A percentile compares a stretch with the other conserved stretches of the same genome.
Evolutionary conservation across 2,888 invertebrate species (phyloP).

Genomic region (Oegoconia quadripuncta): DNA sequence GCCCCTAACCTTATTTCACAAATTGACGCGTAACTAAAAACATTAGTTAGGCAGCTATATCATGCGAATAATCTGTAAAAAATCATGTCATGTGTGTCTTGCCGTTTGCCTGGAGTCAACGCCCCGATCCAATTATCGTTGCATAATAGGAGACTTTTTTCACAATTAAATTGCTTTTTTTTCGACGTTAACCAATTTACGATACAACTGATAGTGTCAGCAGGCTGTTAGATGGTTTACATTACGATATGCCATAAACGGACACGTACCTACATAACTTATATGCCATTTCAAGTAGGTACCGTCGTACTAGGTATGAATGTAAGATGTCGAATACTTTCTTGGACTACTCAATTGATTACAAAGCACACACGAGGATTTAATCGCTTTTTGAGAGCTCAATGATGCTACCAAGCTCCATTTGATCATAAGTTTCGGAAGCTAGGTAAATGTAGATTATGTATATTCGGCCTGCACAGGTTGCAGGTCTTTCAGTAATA

Average conservation of each 20-base stretch:
- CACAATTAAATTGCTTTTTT: conserved; percentile 59
- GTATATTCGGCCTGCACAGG: too few relatives aligned
- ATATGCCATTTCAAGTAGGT: too few relatives aligned
- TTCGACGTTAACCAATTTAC: conserved; percentile 48
- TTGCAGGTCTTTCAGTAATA: too few relatives aligned
- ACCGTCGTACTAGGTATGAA: too few relatives aligned
- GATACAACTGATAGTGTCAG: conserved; percentile 48
- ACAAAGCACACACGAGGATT: too few relatives aligned
- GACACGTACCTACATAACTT: too few relatives aligned
- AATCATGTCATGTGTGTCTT: conserved; percentile 46
- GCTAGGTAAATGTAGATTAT: too few relatives aligned
- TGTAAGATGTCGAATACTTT: too few relatives aligned
- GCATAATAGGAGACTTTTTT: conserved; percentile 58
- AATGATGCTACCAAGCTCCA: too few relatives aligned
- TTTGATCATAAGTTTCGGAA: too few relatives aligned
- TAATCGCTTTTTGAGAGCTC: too few relatives aligned
- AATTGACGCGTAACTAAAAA: conserved; percentile 49
- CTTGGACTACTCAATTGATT: too few relatives aligned
- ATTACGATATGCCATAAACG: conserved; percentile 11
- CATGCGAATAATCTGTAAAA: conserved; percentile 41
- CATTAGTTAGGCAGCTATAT: conserved; percentile 32
- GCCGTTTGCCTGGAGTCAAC: conserved; percentile 52
- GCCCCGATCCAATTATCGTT: conserved; percentile 68
- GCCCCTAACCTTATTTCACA: conserved; percentile 9
- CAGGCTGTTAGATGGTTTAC: conserved; percentile 26